phyloP scores from a whole-genome alignment of 2,888 invertebrate species.

The Ecdyonurus torrentis region DNA sequence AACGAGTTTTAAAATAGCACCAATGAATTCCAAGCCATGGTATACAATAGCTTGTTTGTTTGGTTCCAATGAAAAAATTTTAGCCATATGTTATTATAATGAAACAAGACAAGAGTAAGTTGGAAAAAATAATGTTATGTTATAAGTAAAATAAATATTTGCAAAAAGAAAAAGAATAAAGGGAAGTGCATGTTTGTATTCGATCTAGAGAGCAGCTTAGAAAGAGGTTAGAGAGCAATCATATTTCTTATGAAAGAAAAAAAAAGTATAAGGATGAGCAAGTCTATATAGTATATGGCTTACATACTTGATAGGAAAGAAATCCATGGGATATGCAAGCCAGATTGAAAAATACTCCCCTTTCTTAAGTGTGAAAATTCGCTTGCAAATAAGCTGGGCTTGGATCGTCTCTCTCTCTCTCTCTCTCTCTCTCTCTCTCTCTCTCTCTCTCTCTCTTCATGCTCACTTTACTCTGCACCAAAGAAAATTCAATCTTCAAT shows the following conservation, averaged over 20 bases:
- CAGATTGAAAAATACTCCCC: conserved; percentile 1
- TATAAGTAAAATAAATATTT: background rate
- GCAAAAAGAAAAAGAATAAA: background rate
- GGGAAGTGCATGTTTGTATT: background rate
- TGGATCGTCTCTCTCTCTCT: no score
- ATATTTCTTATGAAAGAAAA: background rate
- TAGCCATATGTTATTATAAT: no score
- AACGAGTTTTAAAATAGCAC: no score
- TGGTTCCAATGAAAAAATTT: no score
- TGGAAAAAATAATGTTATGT: no score
- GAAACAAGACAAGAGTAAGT: no score
- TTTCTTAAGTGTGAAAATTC: conserved; percentile 2
- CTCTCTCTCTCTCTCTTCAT: background rate
- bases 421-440: no score
- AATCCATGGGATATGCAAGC: background rate
- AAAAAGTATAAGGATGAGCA: background rate
- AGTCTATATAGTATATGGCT: background rate
- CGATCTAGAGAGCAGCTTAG: background rate
- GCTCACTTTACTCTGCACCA: background rate
- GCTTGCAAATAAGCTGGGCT: background rate
- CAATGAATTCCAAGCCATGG: no score
- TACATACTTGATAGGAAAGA: background rate
- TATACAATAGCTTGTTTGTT: no score
- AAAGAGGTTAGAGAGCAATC: background rate
- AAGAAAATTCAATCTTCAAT: background rate